Percentiles rank a stretch among this genome's conserved stretches.
Conservation (phyloP, 1,140 invertebrate species). For the Conopomorpha cramerella region DNA sequence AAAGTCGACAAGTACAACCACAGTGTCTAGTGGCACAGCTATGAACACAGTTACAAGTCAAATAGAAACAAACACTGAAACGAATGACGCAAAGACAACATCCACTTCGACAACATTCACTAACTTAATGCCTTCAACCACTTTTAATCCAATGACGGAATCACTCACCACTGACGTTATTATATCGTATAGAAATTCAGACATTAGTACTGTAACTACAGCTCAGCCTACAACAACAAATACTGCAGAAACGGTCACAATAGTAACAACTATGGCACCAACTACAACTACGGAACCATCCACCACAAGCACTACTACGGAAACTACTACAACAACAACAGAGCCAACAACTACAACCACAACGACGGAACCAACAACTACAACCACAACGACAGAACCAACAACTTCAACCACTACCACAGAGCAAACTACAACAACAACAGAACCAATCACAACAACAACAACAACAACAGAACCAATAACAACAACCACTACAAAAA, state of each 20-base stretch:
- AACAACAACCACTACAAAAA: constrained; percentile 7
- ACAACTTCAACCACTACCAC: constrained; percentile 7
- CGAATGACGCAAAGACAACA: constrained; percentile 6
- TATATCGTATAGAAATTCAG: not conserved
- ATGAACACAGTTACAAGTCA: constrained; percentile 31
- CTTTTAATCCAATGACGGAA: constrained; percentile 10
- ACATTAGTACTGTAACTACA: not conserved
- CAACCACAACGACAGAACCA: constrained; percentile 7
- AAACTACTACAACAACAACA: constrained; percentile 10
- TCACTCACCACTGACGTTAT: not conserved
- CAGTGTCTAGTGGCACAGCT: constrained; percentile 18
- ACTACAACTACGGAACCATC: constrained; percentile 9
- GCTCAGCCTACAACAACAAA: constrained; percentile 1
- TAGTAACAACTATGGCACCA: constrained; percentile 2
- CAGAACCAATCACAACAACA: constrained; percentile 7
- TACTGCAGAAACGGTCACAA: constrained; percentile 7
- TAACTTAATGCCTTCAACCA: constrained; percentile 9
- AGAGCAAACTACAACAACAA: constrained; percentile 4
- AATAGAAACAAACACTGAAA: constrained; percentile 15
- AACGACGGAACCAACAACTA: constrained; percentile 5
- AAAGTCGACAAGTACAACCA: constrained; percentile 24
- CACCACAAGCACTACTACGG: constrained; percentile 14
- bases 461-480: constrained; percentile 8
- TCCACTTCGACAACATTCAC: too few relatives aligned
- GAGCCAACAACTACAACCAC: constrained; percentile 7